These are phyloP conservation scores for Chelonoidis abingdonii DNA, from an alignment of 2,113 vertebrate species.

Conservation along the genomic window DNA sequence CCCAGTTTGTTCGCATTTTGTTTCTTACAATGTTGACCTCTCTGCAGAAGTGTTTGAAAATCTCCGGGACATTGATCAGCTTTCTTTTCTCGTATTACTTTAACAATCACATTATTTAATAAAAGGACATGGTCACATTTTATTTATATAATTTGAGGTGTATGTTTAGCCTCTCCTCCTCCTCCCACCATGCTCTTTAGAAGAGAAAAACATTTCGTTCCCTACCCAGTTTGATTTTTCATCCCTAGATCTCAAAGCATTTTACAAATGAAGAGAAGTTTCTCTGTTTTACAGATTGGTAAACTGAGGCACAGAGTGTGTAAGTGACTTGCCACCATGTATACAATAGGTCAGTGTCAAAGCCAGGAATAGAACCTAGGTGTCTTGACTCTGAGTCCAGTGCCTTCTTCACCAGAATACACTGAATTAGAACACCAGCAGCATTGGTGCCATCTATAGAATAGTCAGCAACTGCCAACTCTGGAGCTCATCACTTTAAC, in stretches of 20 bases:
- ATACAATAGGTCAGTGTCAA: not conserved
- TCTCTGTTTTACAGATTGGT: not conserved
- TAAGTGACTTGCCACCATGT: constrained; percentile 8
- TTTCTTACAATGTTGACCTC: not conserved
- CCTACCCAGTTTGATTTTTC: constrained; percentile 12
- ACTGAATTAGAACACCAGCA: not conserved
- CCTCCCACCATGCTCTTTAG: constrained; percentile 17
- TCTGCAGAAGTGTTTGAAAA: constrained; percentile 10
- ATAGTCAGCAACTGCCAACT: fast-evolving
- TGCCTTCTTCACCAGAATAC: not conserved
- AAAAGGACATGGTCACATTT: constrained; percentile 47
- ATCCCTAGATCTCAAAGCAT: constrained; percentile 5
- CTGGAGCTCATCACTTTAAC: not conserved
- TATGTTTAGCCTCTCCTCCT: constrained; percentile 16
- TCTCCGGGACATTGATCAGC: constrained; percentile 27
- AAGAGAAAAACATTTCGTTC: constrained; percentile 28
- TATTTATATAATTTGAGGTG: constrained; percentile 50
- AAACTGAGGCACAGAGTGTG: not conserved
- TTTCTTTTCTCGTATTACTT: constrained; percentile 40
- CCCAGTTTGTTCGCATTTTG: not conserved
- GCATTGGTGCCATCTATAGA: fast-evolving
- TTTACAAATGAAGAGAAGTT: not conserved
- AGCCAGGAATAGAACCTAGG: not conserved
- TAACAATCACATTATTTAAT: constrained; percentile 61
- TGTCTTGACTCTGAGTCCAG: fast-evolving